Evolutionary conservation across 1,140 invertebrate species (phyloP).

Genomic region (Diplogasteroides magnus): DNA sequence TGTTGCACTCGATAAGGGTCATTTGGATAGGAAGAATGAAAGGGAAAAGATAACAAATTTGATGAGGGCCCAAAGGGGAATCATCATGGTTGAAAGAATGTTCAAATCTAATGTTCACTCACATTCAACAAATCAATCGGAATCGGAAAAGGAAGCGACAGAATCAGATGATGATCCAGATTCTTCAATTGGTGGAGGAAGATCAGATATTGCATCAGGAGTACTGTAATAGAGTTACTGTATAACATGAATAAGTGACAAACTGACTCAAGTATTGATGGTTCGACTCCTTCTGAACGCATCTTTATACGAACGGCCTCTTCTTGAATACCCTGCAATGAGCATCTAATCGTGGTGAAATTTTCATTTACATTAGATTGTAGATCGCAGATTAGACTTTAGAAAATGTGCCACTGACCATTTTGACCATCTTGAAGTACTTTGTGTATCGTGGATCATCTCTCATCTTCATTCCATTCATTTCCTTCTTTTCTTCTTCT

Average conservation of each 20-base stretch:
- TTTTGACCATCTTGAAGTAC: conserved; percentile 20
- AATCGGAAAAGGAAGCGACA: not conserved
- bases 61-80: no score
- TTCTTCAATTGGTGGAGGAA: not conserved
- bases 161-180: not conserved
- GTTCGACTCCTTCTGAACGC: conserved; percentile 8
- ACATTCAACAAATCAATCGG: no score
- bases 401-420: no score
- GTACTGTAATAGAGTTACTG: conserved; percentile 2
- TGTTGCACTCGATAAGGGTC: no score
- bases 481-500: not conserved
- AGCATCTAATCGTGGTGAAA: not conserved
- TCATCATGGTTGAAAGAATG: no score
- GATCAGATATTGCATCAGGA: conserved; percentile 1
- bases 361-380: no score
- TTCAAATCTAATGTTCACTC: no score
- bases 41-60: no score
- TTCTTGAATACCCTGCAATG: conserved; percentile 12
- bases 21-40: no score
- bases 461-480: not conserved
- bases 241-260: not conserved
- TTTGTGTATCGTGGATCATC: conserved; percentile 12
- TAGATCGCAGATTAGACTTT: no score
- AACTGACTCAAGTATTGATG: conserved; percentile 8
- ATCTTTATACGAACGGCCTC: conserved; percentile 9